Base-by-base conservation (phyloP, 2,113 vertebrate species). In the Otolemur garnettii region DNA sequence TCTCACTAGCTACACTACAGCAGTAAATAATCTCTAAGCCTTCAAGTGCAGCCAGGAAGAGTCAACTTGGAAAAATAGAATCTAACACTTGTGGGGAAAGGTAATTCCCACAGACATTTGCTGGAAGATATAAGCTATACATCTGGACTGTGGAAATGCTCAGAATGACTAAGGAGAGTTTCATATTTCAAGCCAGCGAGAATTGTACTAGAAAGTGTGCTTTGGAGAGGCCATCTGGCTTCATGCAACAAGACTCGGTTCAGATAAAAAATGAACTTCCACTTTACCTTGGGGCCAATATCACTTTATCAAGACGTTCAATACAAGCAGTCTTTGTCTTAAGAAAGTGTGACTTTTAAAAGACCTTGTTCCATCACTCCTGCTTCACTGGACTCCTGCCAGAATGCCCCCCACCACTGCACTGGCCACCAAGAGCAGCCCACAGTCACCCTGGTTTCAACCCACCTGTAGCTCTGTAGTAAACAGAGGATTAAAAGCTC, bases 111-210 rank as follows among this genome's bases (percentile, higher is more conserved):
- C 77, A 89, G 78, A 91, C 38, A 1, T 94, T 87, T 91, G 50
- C n/a, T 97, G 78, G 91, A 96, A 95, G 72, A 94, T 33, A 78
- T 71, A 69, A 90, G 79, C 90, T 89, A 19, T 80, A 78, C 87
- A 95, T 93, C 78, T 96, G 91, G 85, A 94, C 55, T 74, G 22
- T 11, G 74, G 85, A 35, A 82, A 78, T 79, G 33, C 45, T 90
- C 5, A 0, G 30, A 77, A 64, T 94, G 91, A 84, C 77, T 35
- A 85, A 35, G 57, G 28, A 90, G 64, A 81, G 62, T 91, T 85
- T 97, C 45, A 28, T 90, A 88, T 96, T 96, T 93, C 74, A 89
- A 94, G 74, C 12, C 57, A 93, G 69, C 19, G 78, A 94, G 35
- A 95, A 60, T 53, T 80, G 5, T 33, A 82, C 45, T 26, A 45